Conservation (phyloP, 2,888 invertebrate genomes). For the Neoscelio sp. region DNA sequence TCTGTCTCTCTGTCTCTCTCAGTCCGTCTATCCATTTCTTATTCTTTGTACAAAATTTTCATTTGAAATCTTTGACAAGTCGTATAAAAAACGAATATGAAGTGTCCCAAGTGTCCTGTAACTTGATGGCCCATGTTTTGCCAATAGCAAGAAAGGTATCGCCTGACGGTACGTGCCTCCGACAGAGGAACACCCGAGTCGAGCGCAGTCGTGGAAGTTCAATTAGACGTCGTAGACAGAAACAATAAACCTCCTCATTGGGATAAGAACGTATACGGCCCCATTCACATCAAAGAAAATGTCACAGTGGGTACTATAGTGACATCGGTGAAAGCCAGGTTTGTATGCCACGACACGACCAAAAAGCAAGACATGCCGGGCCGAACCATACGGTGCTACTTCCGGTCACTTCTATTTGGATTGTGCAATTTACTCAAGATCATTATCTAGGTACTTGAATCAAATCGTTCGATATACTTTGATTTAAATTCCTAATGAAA, state of each 20-base stretch:
- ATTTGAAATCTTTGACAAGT: constrained; percentile 37
- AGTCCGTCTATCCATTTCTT: constrained; percentile 64
- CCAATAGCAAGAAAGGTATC: constrained; percentile 97
- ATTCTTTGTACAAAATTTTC: constrained; percentile 48
- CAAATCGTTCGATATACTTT: too few species aligned
- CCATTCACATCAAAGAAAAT: constrained; percentile 99
- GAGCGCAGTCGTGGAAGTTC: constrained; percentile 98
- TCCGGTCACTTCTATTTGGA: not conserved
- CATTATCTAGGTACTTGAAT: too few species aligned
- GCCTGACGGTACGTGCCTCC: constrained; percentile 97
- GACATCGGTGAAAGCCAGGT: constrained; percentile 99
- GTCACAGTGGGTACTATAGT: constrained; percentile 99
- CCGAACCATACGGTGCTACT: constrained; percentile 78
- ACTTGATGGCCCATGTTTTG: constrained; percentile 88
- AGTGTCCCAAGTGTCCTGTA: constrained; percentile 84
- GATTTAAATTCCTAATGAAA: too few species aligned
- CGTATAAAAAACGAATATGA: constrained; percentile 71
- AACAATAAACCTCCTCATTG: constrained; percentile 99
- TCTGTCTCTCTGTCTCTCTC: constrained; percentile 62
- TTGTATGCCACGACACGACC: constrained; percentile 87
- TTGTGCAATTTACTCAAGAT: too few species aligned
- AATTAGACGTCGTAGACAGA: constrained; percentile 99
- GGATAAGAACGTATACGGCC: constrained; percentile 98
- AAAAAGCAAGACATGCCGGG: constrained; percentile 80
- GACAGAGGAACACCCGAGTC: constrained; percentile 97